Percentiles rank a stretch among this genome's conserved stretches.
Conservation (phyloP, 2,113 vertebrate species). For the Procavia capensis region DNA sequence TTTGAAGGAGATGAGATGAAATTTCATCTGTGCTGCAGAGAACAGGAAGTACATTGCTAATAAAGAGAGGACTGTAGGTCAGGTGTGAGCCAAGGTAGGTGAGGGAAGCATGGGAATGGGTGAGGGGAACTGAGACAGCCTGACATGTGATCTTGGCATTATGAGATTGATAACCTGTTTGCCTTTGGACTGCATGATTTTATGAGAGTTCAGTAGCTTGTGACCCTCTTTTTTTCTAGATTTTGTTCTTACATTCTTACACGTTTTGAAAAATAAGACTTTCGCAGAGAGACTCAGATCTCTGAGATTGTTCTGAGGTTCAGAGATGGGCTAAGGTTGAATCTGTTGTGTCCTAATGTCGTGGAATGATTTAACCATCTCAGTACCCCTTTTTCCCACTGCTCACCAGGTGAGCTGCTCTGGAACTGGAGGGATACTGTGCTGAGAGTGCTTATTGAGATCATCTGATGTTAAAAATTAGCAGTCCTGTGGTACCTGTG, state of each 20-base stretch:
- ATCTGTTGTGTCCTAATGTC: not conserved
- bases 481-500: not conserved
- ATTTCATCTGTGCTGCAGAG: conserved; percentile 64
- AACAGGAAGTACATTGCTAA: conserved; percentile 38
- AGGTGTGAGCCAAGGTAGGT: conserved; percentile 51
- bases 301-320: not conserved
- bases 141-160: conserved; percentile 38
- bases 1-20: conserved; percentile 70
- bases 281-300: not conserved
- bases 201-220: not conserved
- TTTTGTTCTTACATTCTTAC: not conserved
- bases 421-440: not conserved
- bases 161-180: not conserved
- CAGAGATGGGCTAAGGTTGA: not conserved
- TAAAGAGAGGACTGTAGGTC: conserved; percentile 25
- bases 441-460: not conserved
- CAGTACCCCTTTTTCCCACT: not conserved
- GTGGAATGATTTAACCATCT: not conserved
- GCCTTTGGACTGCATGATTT: conserved; percentile 25
- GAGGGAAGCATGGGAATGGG: not conserved
- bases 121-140: not conserved
- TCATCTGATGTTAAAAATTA: not conserved
- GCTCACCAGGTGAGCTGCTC: not conserved
- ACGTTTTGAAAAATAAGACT: conserved; percentile 20
- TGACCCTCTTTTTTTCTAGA: not conserved